Conservation (phyloP, 2,888 invertebrate species). For the Agrotis exclamationis region DNA sequence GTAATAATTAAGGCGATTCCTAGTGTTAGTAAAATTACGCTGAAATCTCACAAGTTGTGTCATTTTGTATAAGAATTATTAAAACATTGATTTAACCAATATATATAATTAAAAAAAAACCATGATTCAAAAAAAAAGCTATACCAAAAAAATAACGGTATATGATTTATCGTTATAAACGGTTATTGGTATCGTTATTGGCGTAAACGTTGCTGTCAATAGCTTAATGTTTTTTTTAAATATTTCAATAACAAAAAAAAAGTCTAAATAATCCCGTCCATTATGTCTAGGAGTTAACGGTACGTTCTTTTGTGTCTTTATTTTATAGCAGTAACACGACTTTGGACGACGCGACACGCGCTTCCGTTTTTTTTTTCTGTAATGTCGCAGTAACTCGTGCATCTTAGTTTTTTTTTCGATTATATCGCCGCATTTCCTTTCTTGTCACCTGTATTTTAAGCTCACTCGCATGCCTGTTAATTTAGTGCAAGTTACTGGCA, state of each 20-base stretch:
- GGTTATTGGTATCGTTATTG: conserved; percentile 51
- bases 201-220: conserved; percentile 84
- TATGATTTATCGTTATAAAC: conserved; percentile 11
- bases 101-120: not conserved
- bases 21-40: not conserved
- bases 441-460: too few relatives aligned
- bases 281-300: too few relatives aligned
- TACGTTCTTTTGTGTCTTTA: too few relatives aligned
- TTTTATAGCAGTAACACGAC: too few relatives aligned
- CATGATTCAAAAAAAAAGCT: not conserved
- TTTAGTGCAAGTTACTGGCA: too few relatives aligned
- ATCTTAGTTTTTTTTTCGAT: too few relatives aligned
- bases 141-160: not conserved
- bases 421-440: too few relatives aligned
- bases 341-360: too few relatives aligned
- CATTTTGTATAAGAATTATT: not conserved
- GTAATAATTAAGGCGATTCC: not conserved
- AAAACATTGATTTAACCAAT: not conserved
- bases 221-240: conserved; percentile 54
- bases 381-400: too few relatives aligned
- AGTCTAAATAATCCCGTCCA: too few relatives aligned
- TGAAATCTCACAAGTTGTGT: conserved; percentile 27
- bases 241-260: not conserved
- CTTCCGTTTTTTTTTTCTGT: too few relatives aligned
- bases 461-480: too few relatives aligned